Conservation (phyloP, 2,797 vertebrate species). For the Prunella strophiata region DNA sequence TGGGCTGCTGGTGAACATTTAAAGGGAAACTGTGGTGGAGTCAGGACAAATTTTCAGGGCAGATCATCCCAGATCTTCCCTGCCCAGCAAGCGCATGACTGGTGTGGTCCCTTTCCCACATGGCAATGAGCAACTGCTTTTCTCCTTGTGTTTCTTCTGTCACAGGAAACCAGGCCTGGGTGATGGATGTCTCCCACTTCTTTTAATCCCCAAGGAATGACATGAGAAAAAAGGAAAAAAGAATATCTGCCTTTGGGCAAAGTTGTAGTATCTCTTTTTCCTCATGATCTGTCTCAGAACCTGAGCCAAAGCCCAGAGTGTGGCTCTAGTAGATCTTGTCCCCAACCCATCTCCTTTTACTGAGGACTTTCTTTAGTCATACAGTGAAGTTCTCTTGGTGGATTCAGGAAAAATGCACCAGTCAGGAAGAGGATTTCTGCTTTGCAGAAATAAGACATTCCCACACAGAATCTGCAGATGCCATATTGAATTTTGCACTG, state of each 20-base stretch:
- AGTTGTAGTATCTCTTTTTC: neutral
- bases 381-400: neutral
- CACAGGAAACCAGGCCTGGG: neutral
- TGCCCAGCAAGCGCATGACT: neutral
- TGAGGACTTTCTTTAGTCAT: neutral
- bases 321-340: neutral
- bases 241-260: neutral
- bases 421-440: neutral
- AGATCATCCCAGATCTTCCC: neutral
- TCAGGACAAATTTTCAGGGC: neutral
- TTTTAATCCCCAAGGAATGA: neutral
- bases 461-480: neutral
- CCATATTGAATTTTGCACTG: neutral
- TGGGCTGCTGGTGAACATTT: neutral
- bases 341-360: neutral
- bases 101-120: neutral
- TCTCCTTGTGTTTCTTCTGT: neutral
- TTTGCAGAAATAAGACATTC: neutral
- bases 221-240: neutral
- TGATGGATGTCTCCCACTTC: neutral
- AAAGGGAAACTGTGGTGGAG: conserved; percentile 1
- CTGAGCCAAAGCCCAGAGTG: neutral
- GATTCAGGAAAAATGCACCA: neutral
- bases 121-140: neutral
- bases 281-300: neutral